These are phyloP conservation scores for Australoheros scitulus DNA, from an alignment of 2,113 vertebrate species.

Conservation along the genomic window DNA sequence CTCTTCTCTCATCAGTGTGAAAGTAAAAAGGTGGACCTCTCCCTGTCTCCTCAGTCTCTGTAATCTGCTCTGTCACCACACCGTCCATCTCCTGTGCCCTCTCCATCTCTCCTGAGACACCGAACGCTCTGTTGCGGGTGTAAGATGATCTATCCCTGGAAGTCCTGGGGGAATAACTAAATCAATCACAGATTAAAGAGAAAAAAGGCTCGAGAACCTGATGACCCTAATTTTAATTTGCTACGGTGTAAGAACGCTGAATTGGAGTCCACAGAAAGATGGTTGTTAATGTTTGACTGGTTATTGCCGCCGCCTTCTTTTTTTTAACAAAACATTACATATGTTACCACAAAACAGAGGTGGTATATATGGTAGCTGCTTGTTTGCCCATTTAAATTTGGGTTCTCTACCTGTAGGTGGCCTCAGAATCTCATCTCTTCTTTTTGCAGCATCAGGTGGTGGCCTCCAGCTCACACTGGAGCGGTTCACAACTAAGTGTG, in stretches of 20 bases:
- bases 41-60: slow-evolving; percentile 61
- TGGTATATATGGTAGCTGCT: not conserved
- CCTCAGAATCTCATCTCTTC: too few species aligned
- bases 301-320: too few species aligned
- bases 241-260: not conserved
- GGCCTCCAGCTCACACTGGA: too few species aligned
- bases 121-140: slow-evolving; percentile 66
- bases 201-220: not conserved
- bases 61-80: slow-evolving; percentile 40
- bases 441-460: too few species aligned
- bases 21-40: slow-evolving; percentile 62
- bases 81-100: slow-evolving; percentile 54
- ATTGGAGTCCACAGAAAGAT: not conserved
- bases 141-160: slow-evolving; percentile 74
- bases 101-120: slow-evolving; percentile 67
- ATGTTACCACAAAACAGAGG: not conserved
- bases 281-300: too few species aligned
- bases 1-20: slow-evolving; percentile 18
- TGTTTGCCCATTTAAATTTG: not conserved
- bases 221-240: not conserved
- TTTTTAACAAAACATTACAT: not conserved
- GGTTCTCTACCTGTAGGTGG: too few species aligned
- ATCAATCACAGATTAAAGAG: not conserved
- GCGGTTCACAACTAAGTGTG: too few species aligned
- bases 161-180: slow-evolving; percentile 28